A percentile compares a stretch with the other conserved stretches of the same genome.
Conservation (phyloP, 1,140 invertebrate species). For the Drosophila bocki region DNA sequence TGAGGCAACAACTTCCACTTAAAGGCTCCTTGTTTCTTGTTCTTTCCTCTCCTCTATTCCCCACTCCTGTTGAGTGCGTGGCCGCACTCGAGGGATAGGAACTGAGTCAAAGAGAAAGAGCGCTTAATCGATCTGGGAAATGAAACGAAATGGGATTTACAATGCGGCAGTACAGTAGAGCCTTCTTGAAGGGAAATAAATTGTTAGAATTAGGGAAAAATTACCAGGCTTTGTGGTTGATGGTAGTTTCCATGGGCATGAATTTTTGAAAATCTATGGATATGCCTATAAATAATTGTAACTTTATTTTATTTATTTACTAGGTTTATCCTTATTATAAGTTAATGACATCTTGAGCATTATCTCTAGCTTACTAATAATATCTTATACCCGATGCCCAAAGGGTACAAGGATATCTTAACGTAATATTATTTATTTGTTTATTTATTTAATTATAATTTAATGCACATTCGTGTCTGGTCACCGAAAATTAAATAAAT, state of each 20-base stretch:
- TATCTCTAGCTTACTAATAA: background rate
- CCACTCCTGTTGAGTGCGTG: constrained; percentile 29
- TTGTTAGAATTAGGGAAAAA: background rate
- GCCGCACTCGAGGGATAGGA: constrained; percentile 54
- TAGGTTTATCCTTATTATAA: background rate
- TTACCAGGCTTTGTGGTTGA: background rate
- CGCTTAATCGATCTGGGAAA: constrained; percentile 68
- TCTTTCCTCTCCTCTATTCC: background rate
- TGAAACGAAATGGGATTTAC: constrained; percentile 28
- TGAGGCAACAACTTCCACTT: constrained; percentile 31
- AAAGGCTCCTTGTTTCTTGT: constrained; percentile 10
- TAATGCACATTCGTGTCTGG: too few species aligned
- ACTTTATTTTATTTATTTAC: background rate
- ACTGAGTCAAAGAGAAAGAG: constrained; percentile 50
- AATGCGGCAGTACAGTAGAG: constrained; percentile 3
- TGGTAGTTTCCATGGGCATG: too few species aligned
- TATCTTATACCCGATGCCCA: background rate
- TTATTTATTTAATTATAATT: too few species aligned
- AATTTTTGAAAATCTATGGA: too few species aligned
- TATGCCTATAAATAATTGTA: background rate
- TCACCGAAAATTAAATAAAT: too few species aligned
- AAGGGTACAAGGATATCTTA: background rate
- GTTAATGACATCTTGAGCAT: background rate
- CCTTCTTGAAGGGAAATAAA: background rate
- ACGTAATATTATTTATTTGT: background rate